A percentile compares a stretch with the other conserved stretches of the same genome.
Conservation (phyloP, 2,113 vertebrate genomes). For the Cromileptes altivelis region DNA sequence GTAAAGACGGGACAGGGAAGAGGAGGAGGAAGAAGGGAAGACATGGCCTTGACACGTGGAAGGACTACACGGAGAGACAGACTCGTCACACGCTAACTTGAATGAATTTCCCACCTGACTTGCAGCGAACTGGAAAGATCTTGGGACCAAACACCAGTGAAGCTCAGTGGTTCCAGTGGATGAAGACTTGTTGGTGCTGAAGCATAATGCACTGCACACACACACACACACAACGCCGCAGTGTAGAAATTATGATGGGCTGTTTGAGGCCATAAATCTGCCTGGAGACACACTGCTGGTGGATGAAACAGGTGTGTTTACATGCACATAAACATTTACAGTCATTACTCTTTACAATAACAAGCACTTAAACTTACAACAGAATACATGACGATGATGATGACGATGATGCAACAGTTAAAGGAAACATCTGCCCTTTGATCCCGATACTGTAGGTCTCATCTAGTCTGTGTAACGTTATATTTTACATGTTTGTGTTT, state of each 20-base stretch:
- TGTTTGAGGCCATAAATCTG: slow-evolving; percentile 38
- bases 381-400: not conserved
- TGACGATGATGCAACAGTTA: not conserved
- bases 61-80: not conserved
- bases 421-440: slow-evolving; percentile 44
- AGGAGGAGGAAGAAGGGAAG: slow-evolving; percentile 44
- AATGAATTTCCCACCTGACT: not conserved
- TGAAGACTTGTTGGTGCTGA: slow-evolving; percentile 29
- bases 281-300: slow-evolving; percentile 13
- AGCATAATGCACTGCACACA: not conserved
- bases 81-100: slow-evolving; percentile 20
- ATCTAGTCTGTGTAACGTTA: not conserved
- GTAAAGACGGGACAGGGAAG: slow-evolving; percentile 31
- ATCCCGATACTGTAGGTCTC: not conserved
- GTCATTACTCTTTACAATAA: not conserved
- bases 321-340: slow-evolving; percentile 5
- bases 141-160: slow-evolving; percentile 40
- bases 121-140: not conserved
- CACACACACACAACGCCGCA: not conserved
- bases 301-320: slow-evolving; percentile 49
- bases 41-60: slow-evolving; percentile 44
- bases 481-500: not conserved
- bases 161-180: slow-evolving; percentile 7
- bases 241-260: slow-evolving; percentile 11
- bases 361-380: not conserved